Percentiles rank a stretch among this genome's conserved stretches.
phyloP scores from a whole-genome alignment of 2,888 invertebrate species.

The Drosophila hamatofila region DNA sequence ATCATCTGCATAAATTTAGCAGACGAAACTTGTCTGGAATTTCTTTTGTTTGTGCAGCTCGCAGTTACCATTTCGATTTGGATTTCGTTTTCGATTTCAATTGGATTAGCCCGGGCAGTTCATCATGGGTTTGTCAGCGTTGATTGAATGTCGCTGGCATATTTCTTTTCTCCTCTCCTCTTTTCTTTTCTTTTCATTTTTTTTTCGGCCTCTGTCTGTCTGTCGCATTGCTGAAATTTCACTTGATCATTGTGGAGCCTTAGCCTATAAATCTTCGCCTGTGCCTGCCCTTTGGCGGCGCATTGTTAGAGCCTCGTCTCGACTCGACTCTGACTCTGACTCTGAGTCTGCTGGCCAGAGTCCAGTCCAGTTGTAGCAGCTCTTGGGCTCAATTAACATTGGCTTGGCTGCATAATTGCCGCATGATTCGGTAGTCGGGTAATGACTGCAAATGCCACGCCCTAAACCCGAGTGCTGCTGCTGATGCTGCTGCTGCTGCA shows the following conservation, averaged over 20 bases:
- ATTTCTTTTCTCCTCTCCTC: not conserved
- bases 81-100: slow-evolving; percentile 46
- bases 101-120: slow-evolving; percentile 60
- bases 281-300: slow-evolving; percentile 41
- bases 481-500: slow-evolving; percentile 14
- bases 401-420: slow-evolving; percentile 65
- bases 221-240: slow-evolving; percentile 72
- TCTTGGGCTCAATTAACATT: slow-evolving; percentile 62
- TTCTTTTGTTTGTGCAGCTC: slow-evolving; percentile 52
- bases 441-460: slow-evolving; percentile 66
- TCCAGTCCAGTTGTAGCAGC: not conserved
- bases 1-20: slow-evolving; percentile 81
- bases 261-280: slow-evolving; percentile 62
- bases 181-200: not conserved
- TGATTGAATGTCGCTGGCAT: slow-evolving; percentile 72
- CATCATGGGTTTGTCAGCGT: slow-evolving; percentile 54
- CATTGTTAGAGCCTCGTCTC: slow-evolving; percentile 44
- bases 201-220: slow-evolving; percentile 37
- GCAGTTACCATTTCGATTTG: slow-evolving; percentile 26
- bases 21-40: slow-evolving; percentile 70
- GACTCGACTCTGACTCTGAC: not conserved
- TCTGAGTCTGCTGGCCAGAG: not conserved
- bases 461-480: slow-evolving; percentile 23
- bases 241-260: slow-evolving; percentile 55
- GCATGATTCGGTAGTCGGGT: slow-evolving; percentile 64